phyloP scores from a whole-genome alignment of 1,140 invertebrate species.

The Stegodyphus dumicola region DNA sequence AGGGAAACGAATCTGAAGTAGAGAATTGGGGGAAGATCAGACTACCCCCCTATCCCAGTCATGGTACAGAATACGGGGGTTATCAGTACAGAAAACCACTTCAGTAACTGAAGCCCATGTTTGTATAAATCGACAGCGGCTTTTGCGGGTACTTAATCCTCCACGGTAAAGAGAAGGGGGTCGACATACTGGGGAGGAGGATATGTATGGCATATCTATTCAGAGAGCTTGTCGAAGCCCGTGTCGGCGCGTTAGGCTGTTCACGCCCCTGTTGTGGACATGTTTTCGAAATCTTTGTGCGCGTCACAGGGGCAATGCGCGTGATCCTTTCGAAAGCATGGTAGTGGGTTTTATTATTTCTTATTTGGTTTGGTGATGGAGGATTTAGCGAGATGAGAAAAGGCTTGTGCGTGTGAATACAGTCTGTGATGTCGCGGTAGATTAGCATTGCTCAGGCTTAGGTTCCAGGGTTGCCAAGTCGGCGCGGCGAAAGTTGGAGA shows the following conservation, averaged over 20 bases:
- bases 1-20: conserved; percentile 5
- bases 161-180: background rate
- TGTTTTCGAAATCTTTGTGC: conserved; percentile 30
- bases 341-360: conserved; percentile 34
- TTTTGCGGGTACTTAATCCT: conserved; percentile 24
- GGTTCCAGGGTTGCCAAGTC: background rate
- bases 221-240: background rate
- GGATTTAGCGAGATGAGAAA: background rate
- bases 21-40: background rate
- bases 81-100: conserved; percentile 37
- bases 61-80: conserved; percentile 7
- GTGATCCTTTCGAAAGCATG: background rate
- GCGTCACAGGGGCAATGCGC: background rate
- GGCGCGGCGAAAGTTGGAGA: too few species aligned
- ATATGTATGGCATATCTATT: conserved; percentile 32
- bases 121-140: conserved; percentile 47
- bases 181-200: background rate
- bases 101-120: conserved; percentile 35
- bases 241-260: conserved; percentile 8
- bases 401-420: background rate
- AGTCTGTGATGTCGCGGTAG: background rate
- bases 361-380: conserved; percentile 23
- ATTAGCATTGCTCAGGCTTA: background rate
- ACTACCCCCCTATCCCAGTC: background rate
- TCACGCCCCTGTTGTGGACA: conserved; percentile 43